Evolutionary conservation across 92 coral and sea anemone genomes (phyloP).

Genomic region (Palythoa grandis): DNA sequence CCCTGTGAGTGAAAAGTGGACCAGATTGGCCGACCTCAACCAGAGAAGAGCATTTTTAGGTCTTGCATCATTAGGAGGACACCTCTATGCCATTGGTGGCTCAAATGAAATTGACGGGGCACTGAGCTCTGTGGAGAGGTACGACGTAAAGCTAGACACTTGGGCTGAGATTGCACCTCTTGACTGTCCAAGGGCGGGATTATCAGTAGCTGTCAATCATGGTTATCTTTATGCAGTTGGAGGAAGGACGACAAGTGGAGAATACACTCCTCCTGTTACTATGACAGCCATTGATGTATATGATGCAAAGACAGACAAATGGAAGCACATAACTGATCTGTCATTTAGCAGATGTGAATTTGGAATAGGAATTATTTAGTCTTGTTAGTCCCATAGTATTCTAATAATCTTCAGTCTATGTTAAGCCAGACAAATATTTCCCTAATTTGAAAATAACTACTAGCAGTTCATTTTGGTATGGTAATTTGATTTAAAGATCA

Average conservation of each 20-base stretch:
- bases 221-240: constrained; percentile 82
- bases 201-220: constrained; percentile 68
- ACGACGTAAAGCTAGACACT: constrained; percentile 50
- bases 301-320: constrained; percentile 74
- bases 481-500: too few species aligned
- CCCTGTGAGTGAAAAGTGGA: constrained; percentile 89
- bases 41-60: constrained; percentile 77
- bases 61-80: constrained; percentile 58
- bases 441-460: too few species aligned
- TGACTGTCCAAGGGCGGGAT: constrained; percentile 71
- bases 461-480: too few species aligned
- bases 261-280: constrained; percentile 78
- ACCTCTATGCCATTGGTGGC: constrained; percentile 91
- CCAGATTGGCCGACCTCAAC: constrained; percentile 71
- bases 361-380: constrained; percentile 68
- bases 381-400: background rate
- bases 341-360: constrained; percentile 82
- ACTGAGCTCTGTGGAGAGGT: constrained; percentile 78
- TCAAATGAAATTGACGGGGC: constrained; percentile 71
- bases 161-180: constrained; percentile 84
- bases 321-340: constrained; percentile 75
- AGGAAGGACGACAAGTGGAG: constrained; percentile 77
- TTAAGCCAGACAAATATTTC: too few species aligned
- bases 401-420: too few species aligned
- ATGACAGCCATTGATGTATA: constrained; percentile 79